phyloP scores from a whole-genome alignment of 2,113 vertebrate species.

The Festucalex cinctus region DNA sequence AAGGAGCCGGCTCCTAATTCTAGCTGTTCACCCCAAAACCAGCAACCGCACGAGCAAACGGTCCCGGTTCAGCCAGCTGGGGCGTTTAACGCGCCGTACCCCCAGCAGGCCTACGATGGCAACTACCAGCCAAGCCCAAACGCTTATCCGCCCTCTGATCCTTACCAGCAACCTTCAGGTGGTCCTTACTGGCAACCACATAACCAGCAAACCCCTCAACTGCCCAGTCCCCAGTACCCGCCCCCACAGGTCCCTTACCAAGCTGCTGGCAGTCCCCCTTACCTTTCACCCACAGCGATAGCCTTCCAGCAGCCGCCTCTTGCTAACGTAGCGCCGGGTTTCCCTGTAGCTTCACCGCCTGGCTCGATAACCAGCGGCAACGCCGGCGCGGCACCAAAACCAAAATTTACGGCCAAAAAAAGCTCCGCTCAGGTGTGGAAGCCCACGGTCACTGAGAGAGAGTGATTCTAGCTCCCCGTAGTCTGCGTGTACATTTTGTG shows the following conservation, averaged over 20 bases:
- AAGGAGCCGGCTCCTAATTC: constrained; percentile 60
- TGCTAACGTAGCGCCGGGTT: constrained; percentile 62
- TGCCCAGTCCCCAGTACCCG: constrained; percentile 50
- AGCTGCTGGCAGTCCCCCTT: constrained; percentile 60
- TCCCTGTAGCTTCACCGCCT: constrained; percentile 77
- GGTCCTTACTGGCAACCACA: constrained; percentile 59
- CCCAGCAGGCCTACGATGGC: constrained; percentile 71
- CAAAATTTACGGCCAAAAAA: constrained; percentile 95
- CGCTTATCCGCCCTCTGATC: constrained; percentile 50
- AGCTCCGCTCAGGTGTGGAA: constrained; percentile 93
- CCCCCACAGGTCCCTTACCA: constrained; percentile 58
- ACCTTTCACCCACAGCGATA: constrained; percentile 58
- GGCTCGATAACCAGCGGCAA: constrained; percentile 68
- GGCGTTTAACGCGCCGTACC: constrained; percentile 63
- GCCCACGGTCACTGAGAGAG: constrained; percentile 80
- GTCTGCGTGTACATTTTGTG: neutral
- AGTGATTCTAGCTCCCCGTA: constrained; percentile 46
- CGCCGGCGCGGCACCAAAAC: constrained; percentile 81
- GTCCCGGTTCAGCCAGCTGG: constrained; percentile 66
- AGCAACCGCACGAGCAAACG: constrained; percentile 58
- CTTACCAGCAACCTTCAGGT: constrained; percentile 55
- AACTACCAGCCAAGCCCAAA: constrained; percentile 68
- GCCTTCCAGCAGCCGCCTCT: constrained; percentile 64
- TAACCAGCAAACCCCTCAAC: constrained; percentile 65
- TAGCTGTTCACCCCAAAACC: constrained; percentile 45